Conservation (phyloP, 2,113 vertebrate species). For the Siniperca knerii region DNA sequence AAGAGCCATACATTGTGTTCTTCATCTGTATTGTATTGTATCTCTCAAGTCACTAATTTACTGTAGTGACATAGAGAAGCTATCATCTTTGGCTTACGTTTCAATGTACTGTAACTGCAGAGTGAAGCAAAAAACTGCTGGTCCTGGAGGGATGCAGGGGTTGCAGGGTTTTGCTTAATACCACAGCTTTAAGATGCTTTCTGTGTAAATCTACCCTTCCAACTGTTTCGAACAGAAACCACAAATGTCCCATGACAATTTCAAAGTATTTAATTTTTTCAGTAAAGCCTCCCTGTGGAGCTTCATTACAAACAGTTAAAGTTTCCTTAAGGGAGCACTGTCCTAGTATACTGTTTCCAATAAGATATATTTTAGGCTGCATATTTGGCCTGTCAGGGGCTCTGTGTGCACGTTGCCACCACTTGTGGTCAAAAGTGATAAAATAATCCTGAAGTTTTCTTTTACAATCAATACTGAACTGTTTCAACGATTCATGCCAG, state of each 20-base stretch:
- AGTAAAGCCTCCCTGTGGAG: constrained; percentile 1
- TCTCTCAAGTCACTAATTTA: constrained; percentile 15
- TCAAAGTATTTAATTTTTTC: constrained; percentile 13
- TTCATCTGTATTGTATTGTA: neutral
- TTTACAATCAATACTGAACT: neutral
- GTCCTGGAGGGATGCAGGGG: constrained; percentile 69
- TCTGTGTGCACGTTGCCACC: neutral
- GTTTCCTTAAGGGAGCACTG: neutral
- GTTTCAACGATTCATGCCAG: neutral
- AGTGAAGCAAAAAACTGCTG: constrained; percentile 24
- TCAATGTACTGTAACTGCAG: neutral
- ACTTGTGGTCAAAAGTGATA: constrained; percentile 14
- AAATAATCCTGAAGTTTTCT: constrained; percentile 1
- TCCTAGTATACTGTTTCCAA: neutral
- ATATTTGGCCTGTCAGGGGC: neutral
- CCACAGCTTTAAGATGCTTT: constrained; percentile 39
- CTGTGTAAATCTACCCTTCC: constrained; percentile 21
- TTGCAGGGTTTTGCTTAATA: constrained; percentile 53
- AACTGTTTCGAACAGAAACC: constrained; percentile 29
- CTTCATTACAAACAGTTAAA: neutral
- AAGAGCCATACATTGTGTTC: neutral
- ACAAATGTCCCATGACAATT: constrained; percentile 9
- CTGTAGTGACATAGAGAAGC: neutral
- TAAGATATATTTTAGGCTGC: neutral
- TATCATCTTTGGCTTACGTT: neutral